Evolutionary conservation across 2,888 invertebrate genomes (phyloP).

Genomic region (Caenorhabditis parvicauda): DNA sequence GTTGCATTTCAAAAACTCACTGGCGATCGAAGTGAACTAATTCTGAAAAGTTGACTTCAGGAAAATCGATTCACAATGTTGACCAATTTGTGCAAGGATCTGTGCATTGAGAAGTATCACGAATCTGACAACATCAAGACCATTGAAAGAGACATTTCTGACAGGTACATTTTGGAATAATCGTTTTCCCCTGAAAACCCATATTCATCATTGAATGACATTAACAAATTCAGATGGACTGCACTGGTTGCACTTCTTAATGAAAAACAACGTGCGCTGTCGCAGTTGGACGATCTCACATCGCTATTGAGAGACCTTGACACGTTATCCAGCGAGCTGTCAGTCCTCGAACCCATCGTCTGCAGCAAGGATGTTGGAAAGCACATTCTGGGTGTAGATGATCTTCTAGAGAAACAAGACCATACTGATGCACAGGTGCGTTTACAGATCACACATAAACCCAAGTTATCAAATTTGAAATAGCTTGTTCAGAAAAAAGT

Average conservation of each 20-base stretch:
- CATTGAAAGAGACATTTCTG: constrained; percentile 54
- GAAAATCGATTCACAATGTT: constrained; percentile 91
- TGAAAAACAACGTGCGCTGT: constrained; percentile 69
- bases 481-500: neutral
- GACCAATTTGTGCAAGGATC: constrained; percentile 86
- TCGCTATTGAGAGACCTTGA: constrained; percentile 86
- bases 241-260: constrained; percentile 80
- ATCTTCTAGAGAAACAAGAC: constrained; percentile 87
- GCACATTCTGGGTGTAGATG: constrained; percentile 90
- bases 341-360: constrained; percentile 73
- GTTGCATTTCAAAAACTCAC: too few species aligned
- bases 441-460: neutral
- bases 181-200: too few species aligned
- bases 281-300: constrained; percentile 81
- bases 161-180: too few species aligned
- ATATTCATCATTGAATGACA: too few species aligned
- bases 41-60: too few species aligned
- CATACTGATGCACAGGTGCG: constrained; percentile 76
- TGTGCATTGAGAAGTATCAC: constrained; percentile 87
- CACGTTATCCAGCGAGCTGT: constrained; percentile 79
- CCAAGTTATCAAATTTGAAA: neutral
- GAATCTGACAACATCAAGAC: constrained; percentile 77
- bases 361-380: constrained; percentile 76
- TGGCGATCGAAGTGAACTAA: too few species aligned
- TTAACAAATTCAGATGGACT: too few species aligned